Evolutionary conservation across 2,888 invertebrate species (phyloP).

Genomic region (Microchrysa polita): DNA sequence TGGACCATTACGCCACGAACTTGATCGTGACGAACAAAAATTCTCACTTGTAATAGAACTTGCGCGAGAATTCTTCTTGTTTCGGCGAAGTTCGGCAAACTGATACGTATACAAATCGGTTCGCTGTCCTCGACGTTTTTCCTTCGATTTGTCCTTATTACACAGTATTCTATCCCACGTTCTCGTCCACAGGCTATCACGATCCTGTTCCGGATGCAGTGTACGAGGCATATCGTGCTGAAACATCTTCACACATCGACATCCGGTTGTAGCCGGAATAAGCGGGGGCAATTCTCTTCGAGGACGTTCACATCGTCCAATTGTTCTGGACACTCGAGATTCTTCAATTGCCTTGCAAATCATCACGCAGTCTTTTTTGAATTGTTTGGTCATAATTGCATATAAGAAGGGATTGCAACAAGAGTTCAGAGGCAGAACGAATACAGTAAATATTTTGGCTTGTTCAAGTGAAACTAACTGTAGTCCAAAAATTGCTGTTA

Average conservation of each 20-base stretch:
- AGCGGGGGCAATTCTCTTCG: slow-evolving; percentile 75
- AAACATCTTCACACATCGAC: slow-evolving; percentile 66
- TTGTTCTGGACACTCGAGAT: slow-evolving; percentile 86
- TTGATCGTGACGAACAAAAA: slow-evolving; percentile 87
- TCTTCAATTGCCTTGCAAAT: slow-evolving; percentile 97
- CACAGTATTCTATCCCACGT: slow-evolving; percentile 65
- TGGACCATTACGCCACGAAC: slow-evolving; percentile 83
- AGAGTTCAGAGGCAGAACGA: slow-evolving; percentile 93
- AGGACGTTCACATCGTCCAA: slow-evolving; percentile 85
- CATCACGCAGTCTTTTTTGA: slow-evolving; percentile 96
- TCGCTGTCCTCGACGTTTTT: slow-evolving; percentile 65
- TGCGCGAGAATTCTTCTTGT: slow-evolving; percentile 77
- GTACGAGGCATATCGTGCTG: slow-evolving; percentile 62
- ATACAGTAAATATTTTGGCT: slow-evolving; percentile 96
- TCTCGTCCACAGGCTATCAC: slow-evolving; percentile 57
- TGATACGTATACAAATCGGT: slow-evolving; percentile 78
- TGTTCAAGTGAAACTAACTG: slow-evolving; percentile 92
- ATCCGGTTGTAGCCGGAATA: slow-evolving; percentile 64
- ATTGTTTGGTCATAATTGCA: slow-evolving; percentile 96
- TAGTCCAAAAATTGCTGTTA: slow-evolving; percentile 92
- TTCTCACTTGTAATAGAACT: slow-evolving; percentile 90
- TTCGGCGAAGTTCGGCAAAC: slow-evolving; percentile 77
- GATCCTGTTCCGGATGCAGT: slow-evolving; percentile 58
- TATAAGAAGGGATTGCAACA: slow-evolving; percentile 98
- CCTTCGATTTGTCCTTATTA: slow-evolving; percentile 55